These are phyloP conservation scores for Proterorhinus semilunaris DNA, from an alignment of 2,113 vertebrate genomes.

Conservation along the genomic window DNA sequence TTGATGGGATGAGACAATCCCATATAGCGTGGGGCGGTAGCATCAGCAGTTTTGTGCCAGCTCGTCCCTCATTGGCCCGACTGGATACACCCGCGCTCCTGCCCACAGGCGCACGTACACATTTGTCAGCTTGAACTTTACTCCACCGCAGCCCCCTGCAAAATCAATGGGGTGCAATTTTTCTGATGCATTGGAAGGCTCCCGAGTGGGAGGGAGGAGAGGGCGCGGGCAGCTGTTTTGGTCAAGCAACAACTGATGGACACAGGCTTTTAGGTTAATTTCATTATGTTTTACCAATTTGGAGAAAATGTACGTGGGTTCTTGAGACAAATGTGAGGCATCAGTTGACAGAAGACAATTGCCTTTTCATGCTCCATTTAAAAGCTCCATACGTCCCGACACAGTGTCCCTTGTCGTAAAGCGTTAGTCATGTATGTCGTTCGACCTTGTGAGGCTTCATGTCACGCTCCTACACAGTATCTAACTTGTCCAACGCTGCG, in stretches of 20 bases:
- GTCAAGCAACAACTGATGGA: slow-evolving; percentile 1
- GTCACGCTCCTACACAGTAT: slow-evolving; percentile 1
- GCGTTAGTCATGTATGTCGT: slow-evolving; percentile 7
- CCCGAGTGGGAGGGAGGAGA: slow-evolving; percentile 4
- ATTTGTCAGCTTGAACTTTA: slow-evolving; percentile 40
- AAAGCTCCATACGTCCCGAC: neutral
- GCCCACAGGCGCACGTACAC: neutral
- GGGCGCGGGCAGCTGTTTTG: neutral
- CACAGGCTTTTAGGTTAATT: neutral
- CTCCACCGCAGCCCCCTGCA: slow-evolving; percentile 31
- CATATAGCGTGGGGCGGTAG: slow-evolving; percentile 28
- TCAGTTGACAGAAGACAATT: neutral
- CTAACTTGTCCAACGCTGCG: slow-evolving; percentile 8
- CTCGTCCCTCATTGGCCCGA: slow-evolving; percentile 23
- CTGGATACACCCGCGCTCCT: neutral
- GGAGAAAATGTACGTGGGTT: neutral
- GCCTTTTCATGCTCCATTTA: neutral
- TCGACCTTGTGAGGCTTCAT: slow-evolving; percentile 26
- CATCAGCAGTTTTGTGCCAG: slow-evolving; percentile 32
- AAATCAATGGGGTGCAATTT: slow-evolving; percentile 58
- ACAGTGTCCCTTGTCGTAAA: slow-evolving; percentile 18
- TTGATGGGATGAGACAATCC: slow-evolving; percentile 54
- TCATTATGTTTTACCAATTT: neutral
- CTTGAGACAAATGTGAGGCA: neutral
- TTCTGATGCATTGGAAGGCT: slow-evolving; percentile 29